Percentiles rank a stretch among this genome's conserved stretches.
phyloP scores from a whole-genome alignment of 1,140 invertebrate genomes.

The Eriocheir sinensis region DNA sequence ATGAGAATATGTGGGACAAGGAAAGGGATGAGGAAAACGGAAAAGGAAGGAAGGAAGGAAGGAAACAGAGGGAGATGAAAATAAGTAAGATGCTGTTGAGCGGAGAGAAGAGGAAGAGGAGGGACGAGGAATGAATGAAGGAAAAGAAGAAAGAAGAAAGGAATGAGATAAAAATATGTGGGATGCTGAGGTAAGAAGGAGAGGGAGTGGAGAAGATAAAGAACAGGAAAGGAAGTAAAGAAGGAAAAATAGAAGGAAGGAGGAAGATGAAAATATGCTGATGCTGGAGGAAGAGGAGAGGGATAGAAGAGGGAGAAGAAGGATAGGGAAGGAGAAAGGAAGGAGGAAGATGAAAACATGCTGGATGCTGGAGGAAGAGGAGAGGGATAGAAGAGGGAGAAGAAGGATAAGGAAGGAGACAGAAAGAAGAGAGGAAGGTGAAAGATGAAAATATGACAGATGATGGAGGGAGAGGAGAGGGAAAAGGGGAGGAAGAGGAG shows the following conservation, averaged over 20 bases:
- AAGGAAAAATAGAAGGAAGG: conserved; percentile 3
- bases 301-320: too few relatives aligned
- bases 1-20: background rate
- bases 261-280: too few relatives aligned
- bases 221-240: background rate
- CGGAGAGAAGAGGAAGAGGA: too few relatives aligned
- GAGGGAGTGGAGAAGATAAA: background rate
- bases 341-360: too few relatives aligned
- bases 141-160: background rate
- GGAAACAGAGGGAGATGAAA: too few relatives aligned
- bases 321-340: too few relatives aligned
- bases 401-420: too few relatives aligned
- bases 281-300: too few relatives aligned
- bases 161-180: background rate
- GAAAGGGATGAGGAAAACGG: background rate
- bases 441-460: background rate
- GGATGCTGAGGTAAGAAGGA: background rate
- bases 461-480: background rate
- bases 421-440: background rate
- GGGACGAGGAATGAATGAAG: too few relatives aligned
- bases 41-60: background rate
- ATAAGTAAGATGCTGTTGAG: too few relatives aligned
- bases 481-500: background rate
- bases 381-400: too few relatives aligned
- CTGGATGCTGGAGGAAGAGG: too few relatives aligned